Conservation (phyloP, 2,888 invertebrate species). For the Leptinotarsa rubiginosa region DNA sequence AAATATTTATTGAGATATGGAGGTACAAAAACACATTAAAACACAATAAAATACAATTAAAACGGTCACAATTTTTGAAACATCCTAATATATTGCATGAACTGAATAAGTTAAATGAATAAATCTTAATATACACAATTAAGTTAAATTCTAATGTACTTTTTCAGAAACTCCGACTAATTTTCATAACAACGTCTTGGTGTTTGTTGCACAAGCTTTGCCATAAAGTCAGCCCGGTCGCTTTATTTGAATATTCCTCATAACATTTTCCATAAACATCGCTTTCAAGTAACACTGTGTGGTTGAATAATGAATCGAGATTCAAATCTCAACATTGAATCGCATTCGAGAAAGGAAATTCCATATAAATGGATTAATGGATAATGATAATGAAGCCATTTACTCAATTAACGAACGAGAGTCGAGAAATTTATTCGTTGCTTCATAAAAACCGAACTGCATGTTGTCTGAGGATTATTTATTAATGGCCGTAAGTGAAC, state of each 20-base stretch:
- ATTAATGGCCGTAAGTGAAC: not conserved
- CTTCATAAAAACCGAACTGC: not conserved
- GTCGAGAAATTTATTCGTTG: not conserved
- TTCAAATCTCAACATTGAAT: conserved; percentile 17
- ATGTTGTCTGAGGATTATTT: not conserved
- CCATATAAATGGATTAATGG: conserved; percentile 29
- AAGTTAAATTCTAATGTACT: not conserved
- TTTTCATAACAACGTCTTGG: not conserved
- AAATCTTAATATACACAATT: not conserved
- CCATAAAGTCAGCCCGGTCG: not conserved
- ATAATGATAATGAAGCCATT: conserved; percentile 16
- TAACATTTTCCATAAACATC: conserved; percentile 8
- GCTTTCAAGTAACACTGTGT: not conserved
- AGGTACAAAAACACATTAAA: no score
- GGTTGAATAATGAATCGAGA: conserved; percentile 2
- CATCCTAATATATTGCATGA: no score
- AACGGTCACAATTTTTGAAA: no score
- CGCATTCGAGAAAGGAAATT: conserved; percentile 28
- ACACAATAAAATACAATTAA: no score
- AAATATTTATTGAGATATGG: no score
- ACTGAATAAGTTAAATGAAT: not conserved
- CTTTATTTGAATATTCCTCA: conserved; percentile 4
- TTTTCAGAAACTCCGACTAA: not conserved
- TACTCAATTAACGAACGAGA: conserved; percentile 21
- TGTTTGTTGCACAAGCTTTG: not conserved